phyloP scores from a whole-genome alignment of 2,113 vertebrate genomes.

The Chamaea fasciata region DNA sequence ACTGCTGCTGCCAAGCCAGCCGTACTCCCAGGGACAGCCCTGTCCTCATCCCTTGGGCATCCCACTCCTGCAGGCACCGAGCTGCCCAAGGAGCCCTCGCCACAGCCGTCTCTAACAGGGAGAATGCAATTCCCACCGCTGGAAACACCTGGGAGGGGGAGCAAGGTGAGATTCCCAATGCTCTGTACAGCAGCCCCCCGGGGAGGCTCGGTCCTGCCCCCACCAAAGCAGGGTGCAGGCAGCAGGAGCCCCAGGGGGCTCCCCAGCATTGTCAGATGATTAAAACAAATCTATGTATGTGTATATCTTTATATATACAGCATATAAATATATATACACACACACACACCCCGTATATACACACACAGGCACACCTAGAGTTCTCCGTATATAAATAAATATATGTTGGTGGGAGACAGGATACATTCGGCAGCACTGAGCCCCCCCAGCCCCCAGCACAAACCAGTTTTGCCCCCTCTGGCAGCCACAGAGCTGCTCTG shows the following conservation, averaged over 20 bases:
- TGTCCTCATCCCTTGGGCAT: background rate
- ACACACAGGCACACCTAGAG: constrained; percentile 54
- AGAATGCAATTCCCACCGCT: background rate
- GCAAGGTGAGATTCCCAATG: background rate
- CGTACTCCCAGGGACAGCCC: background rate
- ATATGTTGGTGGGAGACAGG: background rate
- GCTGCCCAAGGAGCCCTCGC: background rate
- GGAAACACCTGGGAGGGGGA: background rate
- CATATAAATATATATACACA: constrained; percentile 64
- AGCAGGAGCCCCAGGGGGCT: background rate
- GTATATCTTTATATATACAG: constrained; percentile 63
- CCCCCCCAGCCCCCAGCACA: background rate
- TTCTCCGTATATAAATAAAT: constrained; percentile 42
- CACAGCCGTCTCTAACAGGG: background rate
- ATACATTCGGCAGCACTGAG: background rate
- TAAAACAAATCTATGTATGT: constrained; percentile 49
- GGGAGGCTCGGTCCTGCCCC: background rate
- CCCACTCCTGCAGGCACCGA: background rate
- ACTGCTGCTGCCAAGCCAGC: background rate
- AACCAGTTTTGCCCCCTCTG: background rate
- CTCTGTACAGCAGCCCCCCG: background rate
- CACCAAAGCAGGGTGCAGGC: background rate
- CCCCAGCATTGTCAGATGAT: background rate
- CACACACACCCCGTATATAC: constrained; percentile 45
- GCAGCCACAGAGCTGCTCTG: background rate